Conservation (phyloP, 2,888 invertebrate species). For the Stenurella melanura region DNA sequence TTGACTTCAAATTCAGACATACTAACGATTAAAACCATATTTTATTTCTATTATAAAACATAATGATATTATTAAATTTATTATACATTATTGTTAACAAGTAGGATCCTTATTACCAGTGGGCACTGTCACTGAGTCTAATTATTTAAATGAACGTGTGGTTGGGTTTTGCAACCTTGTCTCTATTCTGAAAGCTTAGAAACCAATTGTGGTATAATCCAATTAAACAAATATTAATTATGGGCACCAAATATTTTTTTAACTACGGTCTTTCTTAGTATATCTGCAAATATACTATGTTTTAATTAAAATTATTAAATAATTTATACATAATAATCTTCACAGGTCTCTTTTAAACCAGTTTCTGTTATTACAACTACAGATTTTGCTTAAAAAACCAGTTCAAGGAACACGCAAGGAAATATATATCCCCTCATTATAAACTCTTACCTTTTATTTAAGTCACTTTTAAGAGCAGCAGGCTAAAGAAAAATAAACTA, state of each 20-base stretch:
- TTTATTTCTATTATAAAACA: too few species aligned
- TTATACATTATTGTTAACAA: too few species aligned
- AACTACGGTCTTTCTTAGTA: neutral
- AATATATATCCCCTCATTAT: constrained; percentile 47
- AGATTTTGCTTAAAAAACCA: constrained; percentile 20
- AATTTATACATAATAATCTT: constrained; percentile 1
- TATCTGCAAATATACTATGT: neutral
- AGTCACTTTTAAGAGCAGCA: constrained; percentile 40
- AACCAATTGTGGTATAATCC: too few species aligned
- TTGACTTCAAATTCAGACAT: too few species aligned
- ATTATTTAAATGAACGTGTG: too few species aligned
- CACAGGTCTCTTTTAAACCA: constrained; percentile 12
- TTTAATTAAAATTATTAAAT: constrained; percentile 5
- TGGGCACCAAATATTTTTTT: neutral
- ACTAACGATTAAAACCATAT: too few species aligned
- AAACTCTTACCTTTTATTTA: constrained; percentile 41
- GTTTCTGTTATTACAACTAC: constrained; percentile 22
- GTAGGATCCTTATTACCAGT: too few species aligned
- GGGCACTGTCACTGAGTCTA: too few species aligned
- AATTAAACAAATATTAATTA: too few species aligned
- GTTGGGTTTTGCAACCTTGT: too few species aligned
- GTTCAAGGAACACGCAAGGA: constrained; percentile 23
- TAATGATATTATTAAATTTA: too few species aligned
- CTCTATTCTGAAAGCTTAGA: too few species aligned
- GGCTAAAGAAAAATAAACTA: constrained; percentile 13